Evolutionary conservation across 1,140 invertebrate species (phyloP), one percentile per base, ranked within the genome.

Genomic region (Eriosoma lanigerum): DNA sequence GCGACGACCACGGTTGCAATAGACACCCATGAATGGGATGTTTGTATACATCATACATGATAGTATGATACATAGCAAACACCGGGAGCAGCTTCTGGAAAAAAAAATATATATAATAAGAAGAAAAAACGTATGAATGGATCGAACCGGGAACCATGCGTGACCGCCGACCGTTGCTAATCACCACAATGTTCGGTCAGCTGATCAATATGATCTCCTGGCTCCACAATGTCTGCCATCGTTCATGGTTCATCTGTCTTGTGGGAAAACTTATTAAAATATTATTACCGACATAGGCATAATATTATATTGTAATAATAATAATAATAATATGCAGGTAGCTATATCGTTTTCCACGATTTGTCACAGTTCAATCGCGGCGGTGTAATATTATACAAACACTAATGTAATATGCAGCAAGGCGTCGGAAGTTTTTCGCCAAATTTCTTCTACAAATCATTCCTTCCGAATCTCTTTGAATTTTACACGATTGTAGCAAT

Each of bases 161-260:
- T 78, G 75, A 78, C 75, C 32, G 68, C 68, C 46, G 38, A 78
- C 75, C 75, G 75, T 78, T 26, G 75, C 75, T 78, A 78, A 78
- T 78, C 75, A 78, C 54, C 56, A 29, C 54, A 58, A 44, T 58
- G 32, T 78, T 78, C 75, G 75, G 75, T 78, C 75, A 78, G 75
- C 75, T 78, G 75, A 78, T 78, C 75, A 48, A 78, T 58, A 46
- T 60, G 56, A 62, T 62, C 52, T 58, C 10, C n/a, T 26, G 75
- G 75, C 75, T 78, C 75, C 75, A 48, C 56, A 26, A 19, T 29
- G 75, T 78, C 75, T 78, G 21, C 54, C 54, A n/a, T 46, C 38
- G 75, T 58, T 78, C 54, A 60, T 26, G 54, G 75, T 78, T 62
- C 73, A 78, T 60, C 75, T 62, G 24, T 46, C 13, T 60, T 78